Evolutionary conservation across 64 coral and sea anemone genomes (phyloP).

Genomic region (Stichodactyla mertensii): DNA sequence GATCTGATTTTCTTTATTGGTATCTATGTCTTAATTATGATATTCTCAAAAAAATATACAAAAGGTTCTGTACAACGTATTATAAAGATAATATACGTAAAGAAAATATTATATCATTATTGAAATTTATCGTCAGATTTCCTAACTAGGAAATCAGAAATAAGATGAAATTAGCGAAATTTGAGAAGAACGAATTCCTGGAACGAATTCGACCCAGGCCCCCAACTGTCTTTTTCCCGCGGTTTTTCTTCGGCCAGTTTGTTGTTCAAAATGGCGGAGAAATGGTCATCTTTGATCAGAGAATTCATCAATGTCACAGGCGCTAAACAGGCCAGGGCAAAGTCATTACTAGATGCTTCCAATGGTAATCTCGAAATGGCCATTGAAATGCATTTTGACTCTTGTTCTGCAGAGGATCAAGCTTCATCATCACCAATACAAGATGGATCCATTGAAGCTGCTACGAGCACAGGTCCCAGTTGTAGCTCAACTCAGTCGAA

Average conservation of each 20-base stretch:
- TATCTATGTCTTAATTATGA: too few relatives aligned
- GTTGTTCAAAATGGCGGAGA: constrained; percentile 81
- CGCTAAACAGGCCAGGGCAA: constrained; percentile 61
- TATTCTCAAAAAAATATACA: too few relatives aligned
- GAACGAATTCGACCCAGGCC: constrained; percentile 4
- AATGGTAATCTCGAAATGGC: constrained; percentile 99
- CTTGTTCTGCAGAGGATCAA: constrained; percentile 41
- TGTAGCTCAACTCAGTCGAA: neutral
- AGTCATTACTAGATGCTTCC: constrained; percentile 77
- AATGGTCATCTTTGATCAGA: constrained; percentile 55
- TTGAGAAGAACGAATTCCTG: neutral
- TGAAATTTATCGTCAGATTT: too few relatives aligned
- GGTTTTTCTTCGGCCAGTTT: constrained; percentile 24
- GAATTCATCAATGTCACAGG: constrained; percentile 94
- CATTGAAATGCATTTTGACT: constrained; percentile 94
- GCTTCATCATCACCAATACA: neutral
- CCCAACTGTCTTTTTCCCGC: constrained; percentile 50
- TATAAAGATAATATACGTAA: too few relatives aligned
- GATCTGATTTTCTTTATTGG: too few relatives aligned
- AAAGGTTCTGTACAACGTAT: too few relatives aligned
- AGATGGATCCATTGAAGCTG: neutral
- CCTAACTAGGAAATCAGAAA: too few relatives aligned
- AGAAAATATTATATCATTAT: too few relatives aligned
- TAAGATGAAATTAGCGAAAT: neutral
- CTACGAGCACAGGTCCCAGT: neutral